Percentiles rank a stretch among this genome's conserved stretches.
These are phyloP conservation scores for Choristoneura rosaceana DNA, from an alignment of 2,888 invertebrate genomes.

Conservation along the genomic window DNA sequence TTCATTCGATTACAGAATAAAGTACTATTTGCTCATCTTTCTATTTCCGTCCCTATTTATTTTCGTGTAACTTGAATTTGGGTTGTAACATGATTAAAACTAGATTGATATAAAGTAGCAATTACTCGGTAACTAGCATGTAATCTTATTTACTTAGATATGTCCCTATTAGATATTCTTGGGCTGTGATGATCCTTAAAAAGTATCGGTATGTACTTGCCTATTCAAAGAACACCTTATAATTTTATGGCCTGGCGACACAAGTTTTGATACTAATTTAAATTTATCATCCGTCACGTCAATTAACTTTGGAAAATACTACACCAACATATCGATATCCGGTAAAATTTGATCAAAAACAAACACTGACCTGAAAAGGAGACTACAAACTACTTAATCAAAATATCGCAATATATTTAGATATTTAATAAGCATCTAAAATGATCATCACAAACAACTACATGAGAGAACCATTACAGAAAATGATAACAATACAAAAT, in stretches of 20 bases:
- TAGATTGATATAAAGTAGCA: constrained; percentile 42
- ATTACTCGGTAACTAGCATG: constrained; percentile 36
- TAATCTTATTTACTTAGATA: constrained; percentile 55
- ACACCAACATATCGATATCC: constrained; percentile 56
- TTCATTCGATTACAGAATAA: constrained; percentile 33
- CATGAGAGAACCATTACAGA: constrained; percentile 18
- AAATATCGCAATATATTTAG: constrained; percentile 27
- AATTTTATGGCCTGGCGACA: constrained; percentile 26
- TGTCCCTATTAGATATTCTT: constrained; percentile 64
- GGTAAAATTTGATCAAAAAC: neutral
- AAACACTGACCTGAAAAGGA: constrained; percentile 17
- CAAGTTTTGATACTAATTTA: constrained; percentile 32
- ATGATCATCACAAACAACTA: constrained; percentile 25
- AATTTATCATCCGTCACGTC: constrained; percentile 46
- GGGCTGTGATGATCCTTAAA: constrained; percentile 64
- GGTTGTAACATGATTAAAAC: constrained; percentile 39
- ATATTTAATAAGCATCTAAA: constrained; percentile 38
- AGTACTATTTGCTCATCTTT: constrained; percentile 69
- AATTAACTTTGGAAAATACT: constrained; percentile 54
- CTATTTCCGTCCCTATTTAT: constrained; percentile 71
- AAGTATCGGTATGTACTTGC: constrained; percentile 30
- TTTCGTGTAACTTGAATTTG: constrained; percentile 54
- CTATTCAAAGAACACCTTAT: constrained; percentile 22
- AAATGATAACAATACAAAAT: neutral
- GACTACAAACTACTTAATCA: constrained; percentile 17